Base-by-base conservation (phyloP, 2,888 invertebrate genomes). In the Phyto melanocephala region DNA sequence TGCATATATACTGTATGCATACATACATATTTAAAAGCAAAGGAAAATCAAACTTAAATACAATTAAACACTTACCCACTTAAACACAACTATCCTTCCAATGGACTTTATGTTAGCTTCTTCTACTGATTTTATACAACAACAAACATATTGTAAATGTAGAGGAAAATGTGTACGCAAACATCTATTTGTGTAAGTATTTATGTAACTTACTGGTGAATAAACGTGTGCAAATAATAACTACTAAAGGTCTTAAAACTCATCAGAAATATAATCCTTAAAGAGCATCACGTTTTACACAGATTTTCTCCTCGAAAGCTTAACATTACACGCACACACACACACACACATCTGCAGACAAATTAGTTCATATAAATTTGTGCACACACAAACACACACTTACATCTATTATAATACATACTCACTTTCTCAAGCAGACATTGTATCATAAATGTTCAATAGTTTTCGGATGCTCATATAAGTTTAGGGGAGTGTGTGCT, bases 241-340 rank as follows among this genome's bases (percentile, higher is more conserved):
- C 58, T 72, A 67, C 58, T 72, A 60, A 79, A 56, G 22, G 47
- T 50, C 50, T 63, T 33, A 52, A 45, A 63, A 22, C 62, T 72
- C 65, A 54, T 71, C 35, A 65, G 63, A 28, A 79, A 22, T 40
- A 65, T 58, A 72, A 67, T 72, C 65, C 50, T 65, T 65, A 35
- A 65, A 65, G 50, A 71, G 78, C 56, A 65, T 56, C 47, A 78
- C 65, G 50, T 71, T 78, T 37, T 62, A 50, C 22, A 78, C 71
- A 78, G 65, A 78, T 78, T 65, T 78, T 15, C 60, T 75, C 8
- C 35, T 56, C 5, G 45, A 47, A 63, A 58, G 22, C 56, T 65
- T 63, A 65, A 50, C 50, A 28, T 28, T 6, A 35, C 11, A 45
- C 15, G 37, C 42, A 35, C 10, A 20, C 8, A 54, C 3, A 50